Base-by-base conservation (phyloP, 2,888 invertebrate species). In the Suillia variegata region DNA sequence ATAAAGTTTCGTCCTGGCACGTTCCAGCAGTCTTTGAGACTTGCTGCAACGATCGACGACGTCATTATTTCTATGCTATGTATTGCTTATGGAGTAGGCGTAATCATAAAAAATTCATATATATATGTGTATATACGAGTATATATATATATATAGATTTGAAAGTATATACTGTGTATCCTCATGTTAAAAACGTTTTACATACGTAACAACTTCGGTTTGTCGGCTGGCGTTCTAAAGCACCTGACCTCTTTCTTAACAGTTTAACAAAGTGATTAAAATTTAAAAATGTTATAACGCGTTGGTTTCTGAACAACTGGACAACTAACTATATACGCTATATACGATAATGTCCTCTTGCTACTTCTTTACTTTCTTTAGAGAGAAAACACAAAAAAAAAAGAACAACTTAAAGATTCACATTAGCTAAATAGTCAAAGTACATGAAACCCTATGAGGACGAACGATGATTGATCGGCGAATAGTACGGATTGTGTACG, bases 391-490 rank as follows among this genome's bases (percentile, higher is more conserved):
- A n/a, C n/a, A n/a, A n/a, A n/a, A n/a, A n/a, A n/a, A n/a, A n/a
- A n/a, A 26, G 26, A 26, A 5, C 38, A 26, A 6, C 64, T 75
- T 71, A 76, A 63, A 71, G 73, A 67, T 77, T 74, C 54, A 73
- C 69, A 73, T 78, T 74, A 64, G 74, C 74, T 72, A 75, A 65
- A 63, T 79, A 80, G 68, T 77, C 76, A 68, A 79, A 80, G 68
- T 77, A 78, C 77, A 77, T 75, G 71, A 77, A 77, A 67, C 77
- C 76, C 79, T 81, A 81, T 77, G 80, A 79, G 70, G 79, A 76
- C 54, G 79, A 76, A 58, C 81, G 80, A 69, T 82, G 82, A 62
- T 77, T 79, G 48, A 79, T 71, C 62, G 77, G 70, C 63, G 78
- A 70, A 65, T 73, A 79, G 59, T 76, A 79, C 58, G 76, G 76